Evolutionary conservation across 1,140 invertebrate genomes (phyloP).

Genomic region (Myzus persicae): DNA sequence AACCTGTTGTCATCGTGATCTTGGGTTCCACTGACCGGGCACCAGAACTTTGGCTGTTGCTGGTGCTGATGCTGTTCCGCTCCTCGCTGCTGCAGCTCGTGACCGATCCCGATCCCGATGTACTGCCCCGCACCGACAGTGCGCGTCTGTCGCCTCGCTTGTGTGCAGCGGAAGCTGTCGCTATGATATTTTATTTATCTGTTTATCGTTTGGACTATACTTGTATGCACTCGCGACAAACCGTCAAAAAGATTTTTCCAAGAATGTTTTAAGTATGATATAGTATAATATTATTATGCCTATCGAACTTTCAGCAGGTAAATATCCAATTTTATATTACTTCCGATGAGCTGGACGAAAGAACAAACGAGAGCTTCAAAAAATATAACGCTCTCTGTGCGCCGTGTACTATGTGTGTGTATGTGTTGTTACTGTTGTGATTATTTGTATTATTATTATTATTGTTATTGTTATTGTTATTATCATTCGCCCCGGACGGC

Average conservation of each 20-base stretch:
- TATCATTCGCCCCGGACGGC: slow-evolving; percentile 23
- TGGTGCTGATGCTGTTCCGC: background rate
- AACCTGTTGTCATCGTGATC: slow-evolving; percentile 30
- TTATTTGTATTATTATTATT: slow-evolving; percentile 15
- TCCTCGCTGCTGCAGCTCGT: background rate
- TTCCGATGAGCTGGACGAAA: background rate
- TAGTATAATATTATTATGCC: too few relatives aligned
- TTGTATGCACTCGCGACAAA: background rate
- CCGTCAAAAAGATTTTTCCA: background rate
- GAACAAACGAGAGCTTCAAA: background rate
- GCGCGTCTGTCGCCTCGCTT: background rate
- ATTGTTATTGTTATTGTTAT: background rate
- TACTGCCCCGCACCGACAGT: background rate
- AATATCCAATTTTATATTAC: background rate
- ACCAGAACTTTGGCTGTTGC: background rate
- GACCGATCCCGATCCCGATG: background rate
- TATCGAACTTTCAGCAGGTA: too few relatives aligned
- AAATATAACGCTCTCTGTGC: background rate
- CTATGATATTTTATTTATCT: background rate
- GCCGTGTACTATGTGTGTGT: background rate
- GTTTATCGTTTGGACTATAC: background rate
- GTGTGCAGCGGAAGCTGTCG: background rate
- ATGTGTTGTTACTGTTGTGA: background rate
- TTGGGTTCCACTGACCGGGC: background rate
- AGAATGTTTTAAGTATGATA: too few relatives aligned